Evolutionary conservation across 2,888 invertebrate genomes (phyloP).

Genomic region (Hofmannophila pseudospretella): DNA sequence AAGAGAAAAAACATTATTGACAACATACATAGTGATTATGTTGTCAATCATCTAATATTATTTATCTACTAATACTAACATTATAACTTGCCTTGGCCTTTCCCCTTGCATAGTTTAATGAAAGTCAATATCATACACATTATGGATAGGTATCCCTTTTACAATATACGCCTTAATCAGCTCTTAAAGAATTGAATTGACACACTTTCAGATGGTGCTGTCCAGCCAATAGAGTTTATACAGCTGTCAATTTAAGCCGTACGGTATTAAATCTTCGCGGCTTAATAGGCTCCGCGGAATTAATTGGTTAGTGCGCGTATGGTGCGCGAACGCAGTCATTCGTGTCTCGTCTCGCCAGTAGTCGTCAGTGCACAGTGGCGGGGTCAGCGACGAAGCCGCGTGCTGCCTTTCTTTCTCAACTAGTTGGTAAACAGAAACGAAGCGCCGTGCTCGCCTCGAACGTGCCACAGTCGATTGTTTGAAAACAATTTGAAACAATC

Average conservation of each 20-base stretch:
- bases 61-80: too few relatives aligned
- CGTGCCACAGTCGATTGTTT: slow-evolving; percentile 18
- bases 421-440: slow-evolving; percentile 49
- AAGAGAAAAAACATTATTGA: background rate
- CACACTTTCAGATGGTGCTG: slow-evolving; percentile 1
- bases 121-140: too few relatives aligned
- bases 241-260: slow-evolving; percentile 6
- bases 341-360: slow-evolving; percentile 34
- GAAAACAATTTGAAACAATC: slow-evolving; percentile 20
- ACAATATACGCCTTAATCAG: background rate
- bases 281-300: slow-evolving; percentile 27
- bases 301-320: slow-evolving; percentile 28
- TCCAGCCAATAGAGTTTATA: slow-evolving; percentile 3
- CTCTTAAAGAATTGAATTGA: slow-evolving; percentile 1
- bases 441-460: slow-evolving; percentile 43
- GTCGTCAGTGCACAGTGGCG: slow-evolving; percentile 28
- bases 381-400: slow-evolving; percentile 29
- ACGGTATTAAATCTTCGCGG: slow-evolving; percentile 17
- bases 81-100: too few relatives aligned
- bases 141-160: too few relatives aligned
- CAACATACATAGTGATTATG: too few relatives aligned
- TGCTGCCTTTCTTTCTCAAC: slow-evolving; percentile 45
- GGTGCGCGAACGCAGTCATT: slow-evolving; percentile 20
- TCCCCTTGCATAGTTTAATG: too few relatives aligned
- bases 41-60: too few relatives aligned